Conservation (phyloP, 2,888 invertebrate genomes). For the Lasioglossum villosulum region DNA sequence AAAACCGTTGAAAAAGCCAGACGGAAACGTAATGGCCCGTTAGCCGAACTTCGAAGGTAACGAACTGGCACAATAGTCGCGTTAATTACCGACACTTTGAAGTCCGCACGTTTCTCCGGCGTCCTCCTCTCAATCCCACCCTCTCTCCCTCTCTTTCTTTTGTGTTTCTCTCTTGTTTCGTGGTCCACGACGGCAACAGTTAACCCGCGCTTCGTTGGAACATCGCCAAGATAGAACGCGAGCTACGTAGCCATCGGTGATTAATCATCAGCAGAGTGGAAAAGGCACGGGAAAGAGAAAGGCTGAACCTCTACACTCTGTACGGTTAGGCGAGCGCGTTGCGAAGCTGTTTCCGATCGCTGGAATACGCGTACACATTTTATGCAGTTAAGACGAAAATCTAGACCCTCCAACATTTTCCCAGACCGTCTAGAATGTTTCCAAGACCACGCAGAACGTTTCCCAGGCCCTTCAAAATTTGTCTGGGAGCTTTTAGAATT, state of each 20-base stretch:
- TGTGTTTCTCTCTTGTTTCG: background rate
- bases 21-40: slow-evolving; percentile 12
- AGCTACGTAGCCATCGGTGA: slow-evolving; percentile 44
- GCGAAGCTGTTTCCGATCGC: background rate
- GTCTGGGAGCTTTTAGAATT: too few relatives aligned
- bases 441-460: too few relatives aligned
- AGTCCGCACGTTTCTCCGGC: slow-evolving; percentile 7
- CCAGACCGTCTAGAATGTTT: too few relatives aligned
- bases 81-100: slow-evolving; percentile 65
- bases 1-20: background rate
- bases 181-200: slow-evolving; percentile 30
- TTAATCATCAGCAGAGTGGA: slow-evolving; percentile 55
- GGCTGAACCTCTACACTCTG: background rate
- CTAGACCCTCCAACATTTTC: too few relatives aligned
- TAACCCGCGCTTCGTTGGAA: slow-evolving; percentile 51
- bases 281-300: background rate
- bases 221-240: slow-evolving; percentile 56
- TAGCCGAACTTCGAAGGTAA: slow-evolving; percentile 41
- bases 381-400: background rate
- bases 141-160: background rate
- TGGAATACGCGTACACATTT: background rate
- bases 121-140: background rate
- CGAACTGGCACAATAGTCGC: slow-evolving; percentile 33
- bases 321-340: slow-evolving; percentile 33
- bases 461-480: too few relatives aligned